Evolutionary conservation across 2,113 vertebrate species (phyloP).

Genomic region (Syrmaticus mikado): DNA sequence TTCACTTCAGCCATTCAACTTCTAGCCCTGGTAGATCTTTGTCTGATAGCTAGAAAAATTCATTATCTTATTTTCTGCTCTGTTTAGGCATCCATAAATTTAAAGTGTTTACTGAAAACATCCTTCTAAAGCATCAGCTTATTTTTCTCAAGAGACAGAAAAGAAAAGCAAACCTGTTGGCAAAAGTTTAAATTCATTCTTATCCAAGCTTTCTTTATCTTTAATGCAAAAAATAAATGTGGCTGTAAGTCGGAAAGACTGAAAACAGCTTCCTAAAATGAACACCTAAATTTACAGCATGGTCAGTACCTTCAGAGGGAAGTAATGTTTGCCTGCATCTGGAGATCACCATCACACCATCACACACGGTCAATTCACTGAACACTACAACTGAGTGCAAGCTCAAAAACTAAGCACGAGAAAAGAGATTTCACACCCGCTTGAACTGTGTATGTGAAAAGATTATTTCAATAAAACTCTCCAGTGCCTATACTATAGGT

Average conservation of each 20-base stretch:
- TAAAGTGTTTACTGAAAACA: not conserved
- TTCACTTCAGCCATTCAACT: not conserved
- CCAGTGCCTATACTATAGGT: not conserved
- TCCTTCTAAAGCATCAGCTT: not conserved
- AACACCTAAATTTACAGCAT: not conserved
- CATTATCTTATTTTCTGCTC: not conserved
- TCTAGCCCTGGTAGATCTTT: not conserved
- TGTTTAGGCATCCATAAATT: not conserved
- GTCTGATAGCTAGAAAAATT: not conserved
- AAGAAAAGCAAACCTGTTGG: not conserved
- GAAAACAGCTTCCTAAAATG: not conserved
- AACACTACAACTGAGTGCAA: not conserved
- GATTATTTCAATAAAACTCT: not conserved
- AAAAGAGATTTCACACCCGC: not conserved
- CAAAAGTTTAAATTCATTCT: not conserved
- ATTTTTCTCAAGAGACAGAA: not conserved
- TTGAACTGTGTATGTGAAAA: not conserved
- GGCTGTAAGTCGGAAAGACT: not conserved
- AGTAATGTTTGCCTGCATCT: not conserved
- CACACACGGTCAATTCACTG: fast-evolving
- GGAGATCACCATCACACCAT: not conserved
- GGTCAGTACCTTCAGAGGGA: not conserved
- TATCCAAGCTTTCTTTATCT: not conserved
- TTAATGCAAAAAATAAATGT: not conserved
- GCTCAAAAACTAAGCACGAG: not conserved